Evolutionary conservation across 2,113 vertebrate genomes (phyloP), one percentile per base, ranked within the genome.

Genomic region (Lamprotornis superbus): DNA sequence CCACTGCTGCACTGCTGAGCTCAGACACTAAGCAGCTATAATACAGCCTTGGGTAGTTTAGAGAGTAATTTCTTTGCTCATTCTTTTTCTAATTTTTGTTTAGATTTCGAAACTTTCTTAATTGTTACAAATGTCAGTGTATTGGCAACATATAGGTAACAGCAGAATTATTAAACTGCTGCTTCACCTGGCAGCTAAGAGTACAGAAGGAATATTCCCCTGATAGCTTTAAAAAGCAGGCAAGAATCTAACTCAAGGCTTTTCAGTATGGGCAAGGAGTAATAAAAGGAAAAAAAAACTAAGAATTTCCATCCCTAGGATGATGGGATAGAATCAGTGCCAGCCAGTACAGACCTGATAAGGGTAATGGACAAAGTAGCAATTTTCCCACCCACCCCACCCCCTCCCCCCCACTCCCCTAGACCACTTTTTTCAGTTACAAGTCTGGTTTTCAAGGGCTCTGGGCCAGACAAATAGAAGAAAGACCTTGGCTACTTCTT

Each of bases 11-110:
- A 79, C 69, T 78, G 46, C 65, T 52, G 30, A 95, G 44, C 69
- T 65, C 71, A 95, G 89, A 87, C 80, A 85, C 56, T 82, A 76
- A 91, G 74, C 87, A 89, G 86, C 27, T 94, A 74, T 91, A 86
- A 87, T 22, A 24, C 47, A 87, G 30, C 37, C 93, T 87, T 83
- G 69, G 50, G 50, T 57, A 91, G 76, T 80, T 96, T 83, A 94
- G 44, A 19, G 67, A 88, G 21, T 31, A 39, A 69, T 91, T 89
- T 81, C 44, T 83, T 49, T 70, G 56, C 57, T 93, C 47, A 30
- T 94, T 88, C 67, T 94, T 84, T 65, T 22, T 74, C 79, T 59
- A 39, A 42, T 91, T 91, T 77, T 90, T 90, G n/a, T 84, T 90
- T 93, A 52, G 33, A 55, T 77, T 95, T 86, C 44, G 47, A 90